These are phyloP conservation scores for Halcyon smyrnensis DNA, from an alignment of 2,797 vertebrate species.

Conservation along the genomic window DNA sequence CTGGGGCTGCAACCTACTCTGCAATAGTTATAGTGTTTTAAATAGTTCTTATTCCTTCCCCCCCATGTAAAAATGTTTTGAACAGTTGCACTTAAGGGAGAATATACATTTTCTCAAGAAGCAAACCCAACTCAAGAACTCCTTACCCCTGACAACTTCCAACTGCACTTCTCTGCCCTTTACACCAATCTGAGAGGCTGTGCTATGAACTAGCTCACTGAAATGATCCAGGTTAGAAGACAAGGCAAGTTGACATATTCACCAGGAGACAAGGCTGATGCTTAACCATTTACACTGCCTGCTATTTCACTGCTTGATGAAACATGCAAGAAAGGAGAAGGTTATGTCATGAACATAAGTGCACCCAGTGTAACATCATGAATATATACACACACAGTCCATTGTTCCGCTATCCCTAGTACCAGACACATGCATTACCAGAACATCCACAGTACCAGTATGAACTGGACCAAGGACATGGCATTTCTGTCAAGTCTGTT, in stretches of 20 bases:
- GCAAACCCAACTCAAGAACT: background rate
- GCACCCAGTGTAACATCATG: background rate
- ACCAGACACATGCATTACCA: background rate
- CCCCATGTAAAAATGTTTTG: background rate
- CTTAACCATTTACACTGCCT: background rate
- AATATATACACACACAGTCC: background rate
- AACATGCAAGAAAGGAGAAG: background rate
- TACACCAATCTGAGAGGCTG: background rate
- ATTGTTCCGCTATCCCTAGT: background rate
- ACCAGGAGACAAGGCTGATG: background rate
- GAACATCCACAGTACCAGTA: background rate
- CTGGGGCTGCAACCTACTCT: background rate
- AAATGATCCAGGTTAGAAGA: background rate
- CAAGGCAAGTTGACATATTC: background rate
- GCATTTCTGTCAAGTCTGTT: background rate
- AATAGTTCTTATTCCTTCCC: background rate
- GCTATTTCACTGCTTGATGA: background rate
- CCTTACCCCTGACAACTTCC: background rate
- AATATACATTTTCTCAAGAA: background rate
- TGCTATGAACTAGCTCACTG: background rate
- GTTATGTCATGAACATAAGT: background rate
- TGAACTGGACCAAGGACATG: background rate
- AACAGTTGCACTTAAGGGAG: background rate
- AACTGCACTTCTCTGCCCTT: background rate
- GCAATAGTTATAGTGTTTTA: background rate